Evolutionary conservation across 2,888 invertebrate species (phyloP), one percentile per base, ranked within the genome.

Genomic region (Lasioglossum leucozonium): DNA sequence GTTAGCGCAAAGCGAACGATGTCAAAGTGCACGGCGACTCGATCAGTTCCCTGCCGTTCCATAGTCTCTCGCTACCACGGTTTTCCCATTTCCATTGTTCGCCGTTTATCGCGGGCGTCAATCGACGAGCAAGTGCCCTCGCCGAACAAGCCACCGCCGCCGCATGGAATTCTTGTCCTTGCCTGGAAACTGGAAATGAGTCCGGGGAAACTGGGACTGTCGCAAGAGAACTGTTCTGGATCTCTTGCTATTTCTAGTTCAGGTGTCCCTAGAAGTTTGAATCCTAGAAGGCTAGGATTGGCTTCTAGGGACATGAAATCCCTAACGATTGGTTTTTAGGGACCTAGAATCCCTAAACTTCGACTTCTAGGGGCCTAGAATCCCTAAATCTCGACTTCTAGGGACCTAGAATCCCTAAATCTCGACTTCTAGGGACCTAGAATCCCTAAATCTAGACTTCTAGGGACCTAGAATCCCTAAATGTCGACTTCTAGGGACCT

Each of bases 11-110:
- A 69, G 72, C 37, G 73, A 77, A 83, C 85, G 42, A 18, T 87
- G 90, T 89, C 89, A 90, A 82, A 90, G 85, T 81, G 72, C 87
- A 80, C 84, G 34, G 73, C 81, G 72, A 75, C 69, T 83, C 58
- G 75, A 80, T 79, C 58, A 44, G 77, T 67, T 69, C 67, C 30
- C 55, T 65, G 62, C n/a, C 22, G 18, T 10, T 76, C 51, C 22
- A 0, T 22, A 51, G 51, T 51, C 51, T 51, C 22, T 51, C 13
- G 3, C 26, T 26, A 37, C 34, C 51, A 30, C 78, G 37, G 65
- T 82, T 79, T 74, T 62, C 84, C 84, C 72, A 13, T 72, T 71
- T 44, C 74, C 65, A 44, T 82, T 58, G 58, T 18, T 67, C 71
- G 13, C 26, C 37, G 10, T 44, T 51, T 58, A 72, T 82, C 72